Evolutionary conservation across 2,113 vertebrate species (phyloP).

Genomic region (Loxodonta africana): DNA sequence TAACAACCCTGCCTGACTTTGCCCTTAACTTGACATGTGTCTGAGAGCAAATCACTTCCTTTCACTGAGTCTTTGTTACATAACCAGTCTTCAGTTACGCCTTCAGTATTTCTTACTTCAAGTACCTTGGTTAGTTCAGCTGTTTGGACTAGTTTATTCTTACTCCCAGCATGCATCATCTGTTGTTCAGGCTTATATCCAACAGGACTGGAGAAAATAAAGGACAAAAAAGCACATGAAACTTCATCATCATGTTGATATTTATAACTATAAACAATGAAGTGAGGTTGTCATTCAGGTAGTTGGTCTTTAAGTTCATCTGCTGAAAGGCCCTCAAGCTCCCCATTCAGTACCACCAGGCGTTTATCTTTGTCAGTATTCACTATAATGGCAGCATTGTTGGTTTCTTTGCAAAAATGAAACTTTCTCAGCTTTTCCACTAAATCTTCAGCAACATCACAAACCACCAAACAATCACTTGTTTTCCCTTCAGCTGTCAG

Average conservation of each 20-base stretch:
- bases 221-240: constrained; percentile 96
- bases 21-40: not conserved
- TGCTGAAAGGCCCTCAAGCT: constrained; percentile 93
- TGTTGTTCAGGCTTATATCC: constrained; percentile 97
- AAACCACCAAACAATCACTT: constrained; percentile 97
- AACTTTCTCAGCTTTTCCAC: constrained; percentile 96
- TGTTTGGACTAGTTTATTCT: constrained; percentile 96
- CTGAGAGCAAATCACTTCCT: not conserved
- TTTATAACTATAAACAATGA: constrained; percentile 98
- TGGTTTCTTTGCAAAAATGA: constrained; percentile 97
- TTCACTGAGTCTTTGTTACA: not conserved
- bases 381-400: constrained; percentile 99
- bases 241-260: constrained; percentile 96
- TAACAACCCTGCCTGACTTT: not conserved
- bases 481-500: constrained; percentile 87
- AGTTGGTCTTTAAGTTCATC: constrained; percentile 92
- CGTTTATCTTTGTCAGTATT: constrained; percentile 97
- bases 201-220: constrained; percentile 98
- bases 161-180: constrained; percentile 99
- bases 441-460: constrained; percentile 96
- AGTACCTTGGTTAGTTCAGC: constrained; percentile 95
- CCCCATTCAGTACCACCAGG: constrained; percentile 96
- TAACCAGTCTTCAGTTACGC: not conserved
- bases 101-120: not conserved
- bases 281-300: constrained; percentile 91